Evolutionary conservation across 2,797 vertebrate genomes (phyloP), one percentile per base, ranked within the genome.

Genomic region (Esox lucius): DNA sequence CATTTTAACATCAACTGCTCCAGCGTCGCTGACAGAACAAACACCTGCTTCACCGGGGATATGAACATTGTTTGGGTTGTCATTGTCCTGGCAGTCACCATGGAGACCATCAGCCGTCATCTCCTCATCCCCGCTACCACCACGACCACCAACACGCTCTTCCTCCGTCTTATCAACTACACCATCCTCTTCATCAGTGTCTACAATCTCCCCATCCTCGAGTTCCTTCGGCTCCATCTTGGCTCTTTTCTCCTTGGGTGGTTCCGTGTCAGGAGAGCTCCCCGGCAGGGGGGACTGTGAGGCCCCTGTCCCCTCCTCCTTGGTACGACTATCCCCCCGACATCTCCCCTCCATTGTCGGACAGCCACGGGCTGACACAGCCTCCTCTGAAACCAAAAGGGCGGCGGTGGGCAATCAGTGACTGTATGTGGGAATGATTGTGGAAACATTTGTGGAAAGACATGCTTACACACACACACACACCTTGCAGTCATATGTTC

Each of bases 201-300:
- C 87, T 1, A 2, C 17, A n/a, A 95, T 77, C 85, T 95, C 94
- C 11, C 94, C 94, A 1, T 95, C 94, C 83, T 95, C 94, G 19
- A 78, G 59, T 1, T 90, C 91, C 46, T 83, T 67, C 3, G 26
- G 31, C 42, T 85, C 84, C 68, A 70, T 83, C 75, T 87, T 91
- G 28, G 84, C 77, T 65, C 73, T 83, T 81, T 91, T 88, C 65
- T 71, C 53, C 61, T 16, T 77, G 0, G 87, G 87, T 2, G 81
- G 78, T 64, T 79, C 70, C 13, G 56, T 42, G 72, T 88, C 81
- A 48, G 84, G 71, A 65, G 73, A 68, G 19, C 53, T 74, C 35
- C 75, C 70, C 0, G 16, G 22, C 39, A 71, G n/a, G 39, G 3
- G 0, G 42, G 70, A 70, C 39, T 69, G n/a, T 59, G 64, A 68